Conservation (phyloP, 2,888 invertebrate genomes). For the Physocephala rufipes region DNA sequence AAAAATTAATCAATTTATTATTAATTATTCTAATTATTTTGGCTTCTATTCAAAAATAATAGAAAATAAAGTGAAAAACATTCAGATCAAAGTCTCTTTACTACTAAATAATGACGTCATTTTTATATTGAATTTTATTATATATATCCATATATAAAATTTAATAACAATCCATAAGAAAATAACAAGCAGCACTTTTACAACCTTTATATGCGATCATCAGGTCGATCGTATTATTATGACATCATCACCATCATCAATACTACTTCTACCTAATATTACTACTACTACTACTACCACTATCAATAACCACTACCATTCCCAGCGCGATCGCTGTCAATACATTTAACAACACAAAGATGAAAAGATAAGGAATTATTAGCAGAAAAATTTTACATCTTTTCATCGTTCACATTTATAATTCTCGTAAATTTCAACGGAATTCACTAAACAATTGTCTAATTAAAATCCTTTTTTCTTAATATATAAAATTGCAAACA, state of each 20-base stretch:
- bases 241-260: conserved; percentile 25
- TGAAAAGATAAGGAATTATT: too few relatives aligned
- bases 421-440: too few relatives aligned
- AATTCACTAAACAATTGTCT: background rate
- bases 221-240: conserved; percentile 20
- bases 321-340: background rate
- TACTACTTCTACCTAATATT: background rate
- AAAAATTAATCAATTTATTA: too few relatives aligned
- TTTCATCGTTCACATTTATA: too few relatives aligned
- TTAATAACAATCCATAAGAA: conserved; percentile 1
- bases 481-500: conserved; percentile 30
- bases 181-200: conserved; percentile 13
- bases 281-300: background rate
- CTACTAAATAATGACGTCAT: conserved; percentile 16
- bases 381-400: too few relatives aligned
- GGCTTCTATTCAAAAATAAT: too few relatives aligned
- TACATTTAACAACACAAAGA: too few relatives aligned
- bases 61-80: too few relatives aligned
- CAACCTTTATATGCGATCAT: conserved; percentile 30
- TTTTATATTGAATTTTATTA: conserved; percentile 5
- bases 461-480: too few relatives aligned
- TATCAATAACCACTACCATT: background rate
- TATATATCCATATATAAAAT: background rate
- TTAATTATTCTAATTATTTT: too few relatives aligned
- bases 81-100: too few relatives aligned